phyloP scores from a whole-genome alignment of 1,140 invertebrate genomes.

The Drosophila sechellia region DNA sequence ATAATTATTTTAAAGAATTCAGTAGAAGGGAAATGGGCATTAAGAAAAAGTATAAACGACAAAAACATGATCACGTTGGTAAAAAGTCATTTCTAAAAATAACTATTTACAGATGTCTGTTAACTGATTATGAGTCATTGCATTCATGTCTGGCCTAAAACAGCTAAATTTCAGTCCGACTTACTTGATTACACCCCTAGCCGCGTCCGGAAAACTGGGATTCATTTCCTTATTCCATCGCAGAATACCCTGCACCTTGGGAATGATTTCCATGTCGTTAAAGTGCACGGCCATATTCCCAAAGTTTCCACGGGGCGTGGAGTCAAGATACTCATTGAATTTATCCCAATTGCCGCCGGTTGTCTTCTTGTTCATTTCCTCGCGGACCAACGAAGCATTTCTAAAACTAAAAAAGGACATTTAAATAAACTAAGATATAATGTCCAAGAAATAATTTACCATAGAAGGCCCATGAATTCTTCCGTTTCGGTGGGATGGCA shows the following conservation, averaged over 20 bases:
- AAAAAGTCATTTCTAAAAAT: neutral
- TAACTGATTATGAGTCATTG: too few relatives aligned
- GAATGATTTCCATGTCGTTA: constrained; percentile 93
- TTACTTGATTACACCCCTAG: constrained; percentile 71
- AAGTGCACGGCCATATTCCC: constrained; percentile 96
- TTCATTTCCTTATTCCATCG: constrained; percentile 69
- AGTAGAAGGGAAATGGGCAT: too few relatives aligned
- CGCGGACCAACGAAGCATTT: constrained; percentile 96
- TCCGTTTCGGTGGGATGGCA: constrained; percentile 92
- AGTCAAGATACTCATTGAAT: constrained; percentile 93
- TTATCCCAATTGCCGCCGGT: constrained; percentile 93
- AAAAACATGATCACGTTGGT: too few relatives aligned
- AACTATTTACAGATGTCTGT: neutral
- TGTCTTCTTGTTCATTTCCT: constrained; percentile 91
- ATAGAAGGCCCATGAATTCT: constrained; percentile 95
- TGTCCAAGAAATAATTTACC: constrained; percentile 85
- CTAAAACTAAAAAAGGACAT: constrained; percentile 90
- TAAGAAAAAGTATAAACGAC: too few relatives aligned
- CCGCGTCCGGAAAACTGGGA: constrained; percentile 48
- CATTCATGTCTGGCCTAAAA: neutral
- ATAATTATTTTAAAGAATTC: too few relatives aligned
- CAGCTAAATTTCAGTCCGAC: constrained; percentile 1
- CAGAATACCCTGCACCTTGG: constrained; percentile 84
- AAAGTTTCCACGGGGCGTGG: constrained; percentile 95
- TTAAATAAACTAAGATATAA: neutral